phyloP scores from a whole-genome alignment of 1,140 invertebrate genomes.

The Neotoxoptera formosana region DNA sequence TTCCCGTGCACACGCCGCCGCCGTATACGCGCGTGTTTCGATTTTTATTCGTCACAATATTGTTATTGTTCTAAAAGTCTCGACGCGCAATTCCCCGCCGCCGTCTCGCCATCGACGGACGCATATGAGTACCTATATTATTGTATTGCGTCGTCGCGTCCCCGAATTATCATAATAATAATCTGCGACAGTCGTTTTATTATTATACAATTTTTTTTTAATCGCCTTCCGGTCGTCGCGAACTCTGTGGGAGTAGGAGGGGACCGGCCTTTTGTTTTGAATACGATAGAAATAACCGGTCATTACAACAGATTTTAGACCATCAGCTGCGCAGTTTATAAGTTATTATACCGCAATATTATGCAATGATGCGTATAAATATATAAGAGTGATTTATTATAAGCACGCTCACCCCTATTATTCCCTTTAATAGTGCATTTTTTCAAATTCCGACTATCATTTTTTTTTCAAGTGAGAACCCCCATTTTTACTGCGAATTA shows the following conservation, averaged over 20 bases:
- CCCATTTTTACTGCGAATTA: too few species aligned
- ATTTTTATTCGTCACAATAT: neutral
- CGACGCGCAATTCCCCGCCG: neutral
- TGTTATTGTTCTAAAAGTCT: neutral
- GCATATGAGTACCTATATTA: neutral
- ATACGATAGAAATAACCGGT: too few species aligned
- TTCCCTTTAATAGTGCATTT: too few species aligned
- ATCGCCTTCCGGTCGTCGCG: neutral
- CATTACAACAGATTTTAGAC: too few species aligned
- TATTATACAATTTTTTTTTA: neutral
- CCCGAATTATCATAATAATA: neutral
- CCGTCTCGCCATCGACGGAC: neutral
- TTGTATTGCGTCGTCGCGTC: neutral
- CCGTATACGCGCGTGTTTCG: neutral
- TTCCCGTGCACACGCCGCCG: neutral
- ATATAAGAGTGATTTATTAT: too few species aligned
- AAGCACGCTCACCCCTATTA: too few species aligned
- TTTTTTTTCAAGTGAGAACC: too few species aligned
- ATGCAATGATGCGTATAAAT: too few species aligned
- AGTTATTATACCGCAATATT: too few species aligned
- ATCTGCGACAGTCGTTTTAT: neutral
- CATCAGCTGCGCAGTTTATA: too few species aligned
- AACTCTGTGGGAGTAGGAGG: neutral
- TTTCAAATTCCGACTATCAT: too few species aligned
- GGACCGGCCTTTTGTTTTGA: too few species aligned